Percentiles rank a stretch among this genome's conserved stretches.
Evolutionary conservation across 2,797 vertebrate species (phyloP).

Genomic region (Astyanax mexicanus): DNA sequence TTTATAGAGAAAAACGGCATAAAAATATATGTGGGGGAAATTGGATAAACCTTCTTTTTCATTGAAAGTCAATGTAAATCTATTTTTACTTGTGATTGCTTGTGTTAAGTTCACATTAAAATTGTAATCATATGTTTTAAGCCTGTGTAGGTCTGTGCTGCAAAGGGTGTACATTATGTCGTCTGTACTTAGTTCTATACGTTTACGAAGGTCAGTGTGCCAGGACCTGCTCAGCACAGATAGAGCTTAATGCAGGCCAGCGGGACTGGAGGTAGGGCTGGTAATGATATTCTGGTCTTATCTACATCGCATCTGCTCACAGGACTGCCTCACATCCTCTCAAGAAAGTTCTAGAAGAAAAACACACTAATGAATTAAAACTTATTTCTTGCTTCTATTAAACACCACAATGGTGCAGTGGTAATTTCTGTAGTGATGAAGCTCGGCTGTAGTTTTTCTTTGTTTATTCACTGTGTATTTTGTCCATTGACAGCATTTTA

Average conservation of each 20-base stretch:
- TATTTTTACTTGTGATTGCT: background rate
- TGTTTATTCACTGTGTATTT: background rate
- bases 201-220: slow-evolving; percentile 32
- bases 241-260: slow-evolving; percentile 31
- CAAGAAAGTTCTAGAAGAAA: slow-evolving; percentile 26
- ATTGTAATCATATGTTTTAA: background rate
- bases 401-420: background rate
- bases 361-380: background rate
- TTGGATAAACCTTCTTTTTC: too few relatives aligned
- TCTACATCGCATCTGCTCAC: slow-evolving; percentile 45
- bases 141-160: background rate
- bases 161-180: background rate
- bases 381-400: too few relatives aligned
- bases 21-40: too few relatives aligned
- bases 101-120: background rate
- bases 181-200: background rate
- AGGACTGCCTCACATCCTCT: slow-evolving; percentile 39
- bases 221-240: slow-evolving; percentile 12
- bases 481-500: slow-evolving; percentile 86
- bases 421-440: too few relatives aligned
- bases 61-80: too few relatives aligned
- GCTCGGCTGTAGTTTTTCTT: too few relatives aligned
- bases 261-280: slow-evolving; percentile 32
- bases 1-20: too few relatives aligned
- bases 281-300: slow-evolving; percentile 48